Conservation (phyloP, 2,113 vertebrate species). For the Scalopus aquaticus region DNA sequence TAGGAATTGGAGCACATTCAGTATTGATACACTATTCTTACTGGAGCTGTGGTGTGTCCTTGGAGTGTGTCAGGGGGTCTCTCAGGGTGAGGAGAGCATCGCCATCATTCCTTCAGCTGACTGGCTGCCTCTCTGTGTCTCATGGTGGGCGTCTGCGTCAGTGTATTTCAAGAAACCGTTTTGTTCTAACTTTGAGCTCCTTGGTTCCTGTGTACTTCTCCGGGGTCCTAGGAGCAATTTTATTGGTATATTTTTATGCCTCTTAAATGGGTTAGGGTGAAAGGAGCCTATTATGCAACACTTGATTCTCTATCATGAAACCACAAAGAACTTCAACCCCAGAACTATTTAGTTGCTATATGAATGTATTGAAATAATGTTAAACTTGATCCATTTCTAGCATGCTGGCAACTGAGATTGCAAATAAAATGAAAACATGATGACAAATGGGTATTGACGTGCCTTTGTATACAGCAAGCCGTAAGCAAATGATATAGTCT, state of each 20-base stretch:
- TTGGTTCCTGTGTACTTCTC: neutral
- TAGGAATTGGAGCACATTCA: neutral
- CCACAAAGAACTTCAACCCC: neutral
- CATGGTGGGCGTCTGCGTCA: neutral
- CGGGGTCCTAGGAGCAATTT: neutral
- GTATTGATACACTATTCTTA: neutral
- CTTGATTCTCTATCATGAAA: neutral
- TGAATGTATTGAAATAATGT: neutral
- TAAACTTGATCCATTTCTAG: neutral
- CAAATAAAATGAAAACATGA: neutral
- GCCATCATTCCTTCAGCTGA: neutral
- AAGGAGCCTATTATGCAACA: neutral
- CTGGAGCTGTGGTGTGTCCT: neutral
- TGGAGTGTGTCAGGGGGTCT: neutral
- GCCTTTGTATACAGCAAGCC: neutral
- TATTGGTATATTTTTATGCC: neutral
- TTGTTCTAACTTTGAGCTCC: neutral
- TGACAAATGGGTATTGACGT: neutral
- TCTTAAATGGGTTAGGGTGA: neutral
- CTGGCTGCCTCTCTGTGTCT: neutral
- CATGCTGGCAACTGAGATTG: neutral
- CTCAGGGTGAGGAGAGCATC: neutral
- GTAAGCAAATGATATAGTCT: neutral
- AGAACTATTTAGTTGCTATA: conserved; percentile 28
- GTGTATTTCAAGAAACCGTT: neutral